A percentile compares a stretch with the other conserved stretches of the same genome.
Conservation (phyloP, 2,797 vertebrate genomes). For the Microctenopoma stevenorrisi region DNA sequence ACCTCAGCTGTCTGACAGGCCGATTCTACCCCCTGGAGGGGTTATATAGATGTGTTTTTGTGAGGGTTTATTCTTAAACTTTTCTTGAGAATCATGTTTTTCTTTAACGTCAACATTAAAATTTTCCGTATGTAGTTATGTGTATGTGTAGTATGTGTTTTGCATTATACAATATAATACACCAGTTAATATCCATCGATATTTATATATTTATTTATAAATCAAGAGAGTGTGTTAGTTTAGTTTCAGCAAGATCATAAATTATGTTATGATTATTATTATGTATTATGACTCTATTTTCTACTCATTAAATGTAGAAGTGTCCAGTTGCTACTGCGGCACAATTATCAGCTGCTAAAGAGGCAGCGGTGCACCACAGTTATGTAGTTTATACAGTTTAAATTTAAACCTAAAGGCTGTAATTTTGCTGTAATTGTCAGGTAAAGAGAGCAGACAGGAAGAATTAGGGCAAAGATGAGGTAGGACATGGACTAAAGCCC, state of each 20-base stretch:
- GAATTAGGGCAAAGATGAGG: too few relatives aligned
- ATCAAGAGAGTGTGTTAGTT: not conserved
- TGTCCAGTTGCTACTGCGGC: too few relatives aligned
- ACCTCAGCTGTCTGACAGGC: slow-evolving; percentile 58
- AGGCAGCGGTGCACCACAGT: too few relatives aligned
- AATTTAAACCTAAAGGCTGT: too few relatives aligned
- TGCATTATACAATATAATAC: not conserved
- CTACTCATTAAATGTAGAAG: not conserved
- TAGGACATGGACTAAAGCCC: too few relatives aligned
- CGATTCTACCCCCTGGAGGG: slow-evolving; percentile 37
- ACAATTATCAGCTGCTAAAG: too few relatives aligned
- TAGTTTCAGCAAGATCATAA: not conserved
- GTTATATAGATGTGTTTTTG: slow-evolving; percentile 22
- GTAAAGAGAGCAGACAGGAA: too few relatives aligned
- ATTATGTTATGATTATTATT: not conserved
- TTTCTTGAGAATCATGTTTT: slow-evolving; percentile 21
- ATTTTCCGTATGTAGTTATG: not conserved
- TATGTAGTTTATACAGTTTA: too few relatives aligned
- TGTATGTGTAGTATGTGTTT: too few relatives aligned
- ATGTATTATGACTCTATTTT: not conserved
- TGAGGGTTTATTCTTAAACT: slow-evolving; percentile 16
- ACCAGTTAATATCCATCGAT: too few relatives aligned
- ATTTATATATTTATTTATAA: too few relatives aligned
- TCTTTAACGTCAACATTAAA: not conserved
- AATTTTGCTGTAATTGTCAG: too few relatives aligned